Conservation (phyloP, 2,113 vertebrate species). For the Oophaga pumilio region DNA sequence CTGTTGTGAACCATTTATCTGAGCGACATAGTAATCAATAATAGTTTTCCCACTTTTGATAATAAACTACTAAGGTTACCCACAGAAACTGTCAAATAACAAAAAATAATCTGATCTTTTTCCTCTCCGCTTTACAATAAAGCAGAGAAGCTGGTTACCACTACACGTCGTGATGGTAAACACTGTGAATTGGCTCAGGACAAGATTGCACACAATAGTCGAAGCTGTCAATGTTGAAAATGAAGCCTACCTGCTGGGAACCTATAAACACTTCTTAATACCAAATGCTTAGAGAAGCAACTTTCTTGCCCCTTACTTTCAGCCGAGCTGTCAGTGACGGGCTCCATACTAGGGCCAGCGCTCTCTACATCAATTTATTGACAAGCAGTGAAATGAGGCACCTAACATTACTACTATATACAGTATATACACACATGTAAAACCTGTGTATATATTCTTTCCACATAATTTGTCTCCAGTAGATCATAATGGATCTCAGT, state of each 20-base stretch:
- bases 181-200: slow-evolving; percentile 37
- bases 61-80: slow-evolving; percentile 40
- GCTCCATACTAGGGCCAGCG: neutral
- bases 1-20: slow-evolving; percentile 40
- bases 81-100: slow-evolving; percentile 41
- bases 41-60: slow-evolving; percentile 55
- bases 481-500: no score
- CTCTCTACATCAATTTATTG: neutral
- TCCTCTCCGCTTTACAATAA: slow-evolving; percentile 39
- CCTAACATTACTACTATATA: neutral
- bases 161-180: slow-evolving; percentile 35
- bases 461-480: no score
- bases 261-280: slow-evolving; percentile 40
- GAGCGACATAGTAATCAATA: slow-evolving; percentile 44
- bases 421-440: no score
- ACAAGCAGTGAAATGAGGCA: neutral
- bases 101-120: slow-evolving; percentile 19
- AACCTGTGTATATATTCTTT: no score
- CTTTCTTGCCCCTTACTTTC: slow-evolving; percentile 6
- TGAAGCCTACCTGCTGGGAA: slow-evolving; percentile 38
- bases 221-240: slow-evolving; percentile 23
- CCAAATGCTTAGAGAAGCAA: slow-evolving; percentile 9
- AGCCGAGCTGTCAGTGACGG: neutral
- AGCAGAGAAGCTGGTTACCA: slow-evolving; percentile 28
- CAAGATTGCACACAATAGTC: slow-evolving; percentile 32